phyloP scores from a whole-genome alignment of 1,140 invertebrate genomes.

The Drosophila rhopaloa region DNA sequence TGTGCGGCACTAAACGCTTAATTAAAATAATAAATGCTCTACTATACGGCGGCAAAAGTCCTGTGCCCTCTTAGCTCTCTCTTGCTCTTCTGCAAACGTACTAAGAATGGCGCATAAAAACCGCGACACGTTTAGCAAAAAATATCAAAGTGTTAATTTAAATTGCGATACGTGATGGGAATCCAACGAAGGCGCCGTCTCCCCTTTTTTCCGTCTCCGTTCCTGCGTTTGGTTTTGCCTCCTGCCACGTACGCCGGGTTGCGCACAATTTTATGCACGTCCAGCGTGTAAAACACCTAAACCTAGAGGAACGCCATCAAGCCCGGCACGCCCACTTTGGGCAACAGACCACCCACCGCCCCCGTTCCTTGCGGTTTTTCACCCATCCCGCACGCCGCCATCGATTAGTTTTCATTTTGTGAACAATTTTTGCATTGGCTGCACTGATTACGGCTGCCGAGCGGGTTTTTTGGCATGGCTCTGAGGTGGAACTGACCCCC shows the following conservation, averaged over 20 bases:
- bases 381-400: constrained; percentile 40
- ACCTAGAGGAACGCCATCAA: constrained; percentile 69
- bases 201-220: constrained; percentile 5
- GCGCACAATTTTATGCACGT: constrained; percentile 80
- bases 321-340: constrained; percentile 32
- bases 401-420: constrained; percentile 82
- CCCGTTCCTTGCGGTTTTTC: constrained; percentile 25
- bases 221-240: constrained; percentile 17
- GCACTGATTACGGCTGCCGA: constrained; percentile 68
- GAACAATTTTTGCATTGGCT: constrained; percentile 74
- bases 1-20: constrained; percentile 52
- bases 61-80: constrained; percentile 4
- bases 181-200: constrained; percentile 36
- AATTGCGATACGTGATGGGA: constrained; percentile 78
- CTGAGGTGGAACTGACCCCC: constrained; percentile 11
- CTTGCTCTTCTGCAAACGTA: not conserved
- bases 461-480: constrained; percentile 30
- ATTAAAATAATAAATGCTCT: constrained; percentile 69
- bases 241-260: constrained; percentile 58
- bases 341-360: constrained; percentile 6
- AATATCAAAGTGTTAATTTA: constrained; percentile 80
- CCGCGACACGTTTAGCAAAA: constrained; percentile 77
- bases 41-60: constrained; percentile 35
- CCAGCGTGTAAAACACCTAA: constrained; percentile 82
- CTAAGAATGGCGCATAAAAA: constrained; percentile 44